Evolutionary conservation across 2,888 invertebrate genomes (phyloP).

Genomic region (Acanthoscelides obtectus): DNA sequence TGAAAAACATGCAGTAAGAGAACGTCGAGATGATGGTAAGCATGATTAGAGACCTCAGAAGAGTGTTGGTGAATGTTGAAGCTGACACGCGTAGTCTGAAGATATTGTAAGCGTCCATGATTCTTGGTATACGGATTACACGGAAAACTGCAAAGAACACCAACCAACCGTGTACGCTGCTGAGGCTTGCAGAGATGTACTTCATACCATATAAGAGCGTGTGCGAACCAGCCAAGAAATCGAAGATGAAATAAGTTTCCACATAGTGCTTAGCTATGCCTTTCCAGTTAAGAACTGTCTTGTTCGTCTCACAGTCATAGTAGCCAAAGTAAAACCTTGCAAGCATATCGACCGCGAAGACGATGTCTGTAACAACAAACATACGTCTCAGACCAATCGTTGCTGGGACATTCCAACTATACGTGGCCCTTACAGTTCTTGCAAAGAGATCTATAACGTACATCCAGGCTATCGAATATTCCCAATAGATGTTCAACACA

Average conservation of each 20-base stretch:
- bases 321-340: neutral
- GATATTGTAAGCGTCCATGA: neutral
- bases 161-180: neutral
- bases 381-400: neutral
- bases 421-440: neutral
- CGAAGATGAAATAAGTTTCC: neutral
- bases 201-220: neutral
- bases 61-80: neutral
- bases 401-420: neutral
- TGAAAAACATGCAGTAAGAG: neutral
- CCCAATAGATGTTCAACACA: constrained; percentile 1
- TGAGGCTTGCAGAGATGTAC: neutral
- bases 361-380: neutral
- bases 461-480: neutral
- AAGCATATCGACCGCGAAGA: neutral
- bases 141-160: neutral
- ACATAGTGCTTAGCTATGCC: neutral
- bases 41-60: too few species aligned
- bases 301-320: neutral
- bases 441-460: neutral
- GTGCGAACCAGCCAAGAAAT: neutral
- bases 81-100: neutral
- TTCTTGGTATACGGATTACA: neutral
- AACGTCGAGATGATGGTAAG: neutral
- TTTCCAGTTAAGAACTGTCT: neutral